phyloP scores from a whole-genome alignment of 2,113 vertebrate genomes.

The Platycercus adscitus region DNA sequence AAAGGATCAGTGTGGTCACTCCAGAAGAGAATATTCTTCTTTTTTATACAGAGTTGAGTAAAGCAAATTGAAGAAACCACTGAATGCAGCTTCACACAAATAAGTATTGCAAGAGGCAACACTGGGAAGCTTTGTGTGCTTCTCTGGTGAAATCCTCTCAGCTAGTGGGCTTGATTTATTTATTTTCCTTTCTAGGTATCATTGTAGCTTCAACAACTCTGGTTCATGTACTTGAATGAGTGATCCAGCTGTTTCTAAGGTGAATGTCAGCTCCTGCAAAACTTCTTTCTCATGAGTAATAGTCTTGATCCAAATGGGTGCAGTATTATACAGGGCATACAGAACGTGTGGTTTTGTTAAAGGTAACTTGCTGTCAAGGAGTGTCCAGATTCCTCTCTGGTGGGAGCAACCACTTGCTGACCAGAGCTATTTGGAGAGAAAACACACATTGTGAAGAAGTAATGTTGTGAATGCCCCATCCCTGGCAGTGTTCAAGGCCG shows the following conservation, averaged over 20 bases:
- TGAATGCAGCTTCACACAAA: background rate
- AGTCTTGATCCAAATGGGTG: background rate
- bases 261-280: background rate
- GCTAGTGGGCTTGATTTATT: background rate
- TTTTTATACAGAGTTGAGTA: background rate
- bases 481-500: background rate
- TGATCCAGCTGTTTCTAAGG: background rate
- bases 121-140: background rate
- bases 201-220: background rate
- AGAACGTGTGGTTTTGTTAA: background rate
- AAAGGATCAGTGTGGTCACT: background rate
- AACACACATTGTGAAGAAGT: background rate
- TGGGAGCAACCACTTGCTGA: background rate
- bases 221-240: background rate
- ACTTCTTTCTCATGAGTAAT: background rate
- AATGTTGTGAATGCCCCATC: background rate
- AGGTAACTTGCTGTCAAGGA: background rate
- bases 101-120: background rate
- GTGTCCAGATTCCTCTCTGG: background rate
- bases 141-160: background rate
- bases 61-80: background rate
- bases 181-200: background rate
- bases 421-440: conserved; percentile 12
- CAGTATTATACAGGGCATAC: background rate
- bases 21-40: background rate